Conservation (phyloP, 2,888 invertebrate species). For the Amaurobius ferox region DNA sequence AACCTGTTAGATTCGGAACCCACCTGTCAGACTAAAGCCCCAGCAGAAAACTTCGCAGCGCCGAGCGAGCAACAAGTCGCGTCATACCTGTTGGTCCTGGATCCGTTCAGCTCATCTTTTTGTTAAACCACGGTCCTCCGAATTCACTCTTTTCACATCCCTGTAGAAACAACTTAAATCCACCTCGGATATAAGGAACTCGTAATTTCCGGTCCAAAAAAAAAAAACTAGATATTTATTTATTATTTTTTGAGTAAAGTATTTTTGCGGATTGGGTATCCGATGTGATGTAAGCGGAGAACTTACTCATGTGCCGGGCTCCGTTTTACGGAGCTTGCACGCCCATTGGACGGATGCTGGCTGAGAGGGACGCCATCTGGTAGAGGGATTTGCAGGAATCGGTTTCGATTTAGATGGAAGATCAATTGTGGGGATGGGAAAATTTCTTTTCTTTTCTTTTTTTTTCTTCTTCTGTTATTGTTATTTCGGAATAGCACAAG, state of each 20-base stretch:
- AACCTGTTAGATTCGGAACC: neutral
- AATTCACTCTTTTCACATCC: neutral
- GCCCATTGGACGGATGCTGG: neutral
- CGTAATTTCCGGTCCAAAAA: neutral
- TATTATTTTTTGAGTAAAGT: neutral
- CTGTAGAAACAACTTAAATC: neutral
- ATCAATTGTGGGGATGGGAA: neutral
- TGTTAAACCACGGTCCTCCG: neutral
- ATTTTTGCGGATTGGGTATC: neutral
- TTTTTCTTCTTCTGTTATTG: no score
- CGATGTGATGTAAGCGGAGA: slow-evolving; percentile 1
- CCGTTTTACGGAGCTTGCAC: slow-evolving; percentile 14
- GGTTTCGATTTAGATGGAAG: slow-evolving; percentile 8
- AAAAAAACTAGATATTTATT: neutral
- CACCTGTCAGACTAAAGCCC: neutral
- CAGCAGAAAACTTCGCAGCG: slow-evolving; percentile 2
- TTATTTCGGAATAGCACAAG: no score
- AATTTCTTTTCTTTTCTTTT: neutral
- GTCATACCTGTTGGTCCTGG: neutral
- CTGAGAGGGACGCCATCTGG: neutral
- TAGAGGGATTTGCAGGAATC: neutral
- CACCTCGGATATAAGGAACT: neutral
- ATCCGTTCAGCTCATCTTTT: neutral
- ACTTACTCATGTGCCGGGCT: slow-evolving; percentile 13
- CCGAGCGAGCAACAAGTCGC: neutral